These are phyloP conservation scores for Neomicropteryx cornuta DNA, from an alignment of 1,140 invertebrate genomes.

Conservation along the genomic window DNA sequence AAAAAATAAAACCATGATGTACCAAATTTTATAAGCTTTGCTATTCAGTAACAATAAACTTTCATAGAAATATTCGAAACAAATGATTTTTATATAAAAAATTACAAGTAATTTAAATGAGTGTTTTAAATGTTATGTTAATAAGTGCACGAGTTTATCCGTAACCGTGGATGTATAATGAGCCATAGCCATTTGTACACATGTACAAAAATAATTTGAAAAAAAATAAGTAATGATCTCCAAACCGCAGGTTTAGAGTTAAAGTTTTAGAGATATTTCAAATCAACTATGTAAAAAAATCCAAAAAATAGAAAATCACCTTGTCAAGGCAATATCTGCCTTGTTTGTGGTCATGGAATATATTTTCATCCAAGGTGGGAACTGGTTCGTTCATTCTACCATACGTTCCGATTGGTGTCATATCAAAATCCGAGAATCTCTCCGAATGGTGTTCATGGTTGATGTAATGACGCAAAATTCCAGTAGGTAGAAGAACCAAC, in stretches of 20 bases:
- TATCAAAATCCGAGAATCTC: slow-evolving; percentile 38
- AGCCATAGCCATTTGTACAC: not conserved
- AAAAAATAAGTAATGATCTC: slow-evolving; percentile 11
- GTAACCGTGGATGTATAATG: not conserved
- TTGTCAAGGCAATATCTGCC: slow-evolving; percentile 72
- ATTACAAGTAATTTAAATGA: too few relatives aligned
- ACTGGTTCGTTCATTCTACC: slow-evolving; percentile 28
- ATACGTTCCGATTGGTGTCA: slow-evolving; percentile 23
- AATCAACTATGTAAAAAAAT: not conserved
- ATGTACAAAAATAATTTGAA: slow-evolving; percentile 20
- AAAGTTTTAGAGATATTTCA: not conserved
- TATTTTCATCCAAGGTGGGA: slow-evolving; percentile 37
- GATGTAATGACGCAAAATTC: slow-evolving; percentile 57
- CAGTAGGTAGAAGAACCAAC: slow-evolving; percentile 53
- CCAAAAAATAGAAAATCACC: slow-evolving; percentile 27
- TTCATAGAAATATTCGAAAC: too few relatives aligned
- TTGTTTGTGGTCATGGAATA: slow-evolving; percentile 57
- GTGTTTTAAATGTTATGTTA: too few relatives aligned
- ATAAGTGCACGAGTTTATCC: too few relatives aligned
- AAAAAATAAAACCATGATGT: too few relatives aligned
- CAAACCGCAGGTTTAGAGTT: not conserved
- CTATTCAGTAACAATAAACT: too few relatives aligned
- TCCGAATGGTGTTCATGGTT: slow-evolving; percentile 41
- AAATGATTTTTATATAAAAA: too few relatives aligned
- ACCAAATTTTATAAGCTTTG: too few relatives aligned